Percentiles rank a stretch among this genome's conserved stretches.
Evolutionary conservation across 2,113 vertebrate genomes (phyloP).

Genomic region (Ptilonorhynchus violaceus): DNA sequence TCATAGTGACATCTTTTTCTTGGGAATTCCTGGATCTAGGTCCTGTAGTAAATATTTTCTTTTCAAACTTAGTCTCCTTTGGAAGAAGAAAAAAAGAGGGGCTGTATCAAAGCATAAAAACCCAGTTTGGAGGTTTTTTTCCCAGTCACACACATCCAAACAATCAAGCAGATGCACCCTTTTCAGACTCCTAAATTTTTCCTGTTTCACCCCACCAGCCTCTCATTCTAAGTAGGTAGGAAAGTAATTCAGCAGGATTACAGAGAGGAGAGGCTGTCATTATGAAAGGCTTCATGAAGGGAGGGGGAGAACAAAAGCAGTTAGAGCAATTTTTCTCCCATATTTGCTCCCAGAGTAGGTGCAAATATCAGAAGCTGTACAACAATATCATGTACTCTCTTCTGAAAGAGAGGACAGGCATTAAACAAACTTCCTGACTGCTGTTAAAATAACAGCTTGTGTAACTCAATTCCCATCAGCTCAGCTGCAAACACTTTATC

Average conservation of each 20-base stretch:
- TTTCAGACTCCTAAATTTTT: neutral
- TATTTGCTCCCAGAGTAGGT: neutral
- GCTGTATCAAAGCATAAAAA: neutral
- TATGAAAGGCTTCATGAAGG: neutral
- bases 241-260: neutral
- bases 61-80: neutral
- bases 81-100: neutral
- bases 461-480: slow-evolving; percentile 21
- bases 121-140: neutral
- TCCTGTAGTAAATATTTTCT: neutral
- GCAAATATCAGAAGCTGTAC: neutral
- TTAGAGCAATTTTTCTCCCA: neutral
- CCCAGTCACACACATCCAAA: neutral
- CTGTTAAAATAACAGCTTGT: neutral
- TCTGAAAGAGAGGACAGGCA: neutral
- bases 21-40: neutral
- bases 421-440: neutral
- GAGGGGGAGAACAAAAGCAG: rapidly evolving
- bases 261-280: neutral
- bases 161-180: neutral
- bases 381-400: neutral
- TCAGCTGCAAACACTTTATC: neutral
- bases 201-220: neutral
- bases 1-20: neutral
- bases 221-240: neutral